Base-by-base conservation (phyloP, 2,888 invertebrate species). In the Cerastoderma edule region DNA sequence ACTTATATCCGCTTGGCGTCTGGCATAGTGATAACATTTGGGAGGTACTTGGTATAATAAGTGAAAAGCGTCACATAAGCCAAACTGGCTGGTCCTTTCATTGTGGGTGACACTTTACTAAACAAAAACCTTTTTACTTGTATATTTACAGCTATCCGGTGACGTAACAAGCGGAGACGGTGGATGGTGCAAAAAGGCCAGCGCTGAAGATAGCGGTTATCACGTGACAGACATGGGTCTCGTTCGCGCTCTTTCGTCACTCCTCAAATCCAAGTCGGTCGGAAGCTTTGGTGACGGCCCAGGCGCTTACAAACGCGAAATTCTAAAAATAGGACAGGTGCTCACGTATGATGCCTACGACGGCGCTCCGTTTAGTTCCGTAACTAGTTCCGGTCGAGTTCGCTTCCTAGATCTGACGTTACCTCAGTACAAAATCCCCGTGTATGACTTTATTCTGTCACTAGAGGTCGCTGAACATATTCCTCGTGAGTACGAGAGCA, bases 281-380 rank as follows among this genome's bases (percentile, higher is more conserved):
- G 85, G 67, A 10, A 85, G 85, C 72, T 83, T 85, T 50, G 85
- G 85, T 16, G 85, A 85, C 53, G 85, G 85, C 1, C 83, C 84
- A 13, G 85, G 85, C 0, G 68, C 60, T 2, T 85, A 85, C 65
- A 85, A 83, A 57, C 67, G 67, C 5, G 74, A 79, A 30, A 33
- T 85, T 1, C 67, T 76, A 28, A 68, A 76, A 22, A 32, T 78
- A 16, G 68, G 72, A 10, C 67, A 78, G 19, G 77, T 82, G 5
- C 19, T 10, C 13, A 35, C 54, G 16, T 85, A 82, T 48, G 79
- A 81, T 24, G 35, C 60, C 13, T 60, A 39, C 24, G 60, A 60
- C 27, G 60, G 60, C 1, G 39, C 60, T 1, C 60, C 60, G 5
- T 60, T 60, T 33, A 33, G 60, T 39, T 35, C 35, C 22, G 60